Evolutionary conservation across 2,888 invertebrate genomes (phyloP), one percentile per base, ranked within the genome.

Genomic region (Chalcosyrphus nemorum): DNA sequence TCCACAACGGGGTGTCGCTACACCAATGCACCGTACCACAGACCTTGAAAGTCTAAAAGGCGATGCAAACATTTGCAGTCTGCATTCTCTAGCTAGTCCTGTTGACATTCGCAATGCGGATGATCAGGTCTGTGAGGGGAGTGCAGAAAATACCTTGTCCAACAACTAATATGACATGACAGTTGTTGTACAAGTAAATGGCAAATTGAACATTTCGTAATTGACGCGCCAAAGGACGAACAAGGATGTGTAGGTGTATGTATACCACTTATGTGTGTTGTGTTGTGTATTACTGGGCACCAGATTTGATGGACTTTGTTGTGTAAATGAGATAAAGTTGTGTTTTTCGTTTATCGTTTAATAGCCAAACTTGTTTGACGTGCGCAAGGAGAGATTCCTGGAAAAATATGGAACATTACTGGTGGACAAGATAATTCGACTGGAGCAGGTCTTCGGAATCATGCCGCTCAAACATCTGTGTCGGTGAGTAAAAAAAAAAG

Each of bases 381-480:
- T 86, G 2, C 88, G 91, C n/a, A 89, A 91, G 35, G 89, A 89
- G 72, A 89, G 89, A 88, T 92, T 92, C 63, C 87, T 90, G 52
- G 87, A 90, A 68, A 90, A 89, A 86, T 92, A 91, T 72, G 90
- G 90, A 50, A 84, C 87, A 7, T 87, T 92, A 45, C 84, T 92
- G 72, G 86, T 89, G 75, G 91, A 91, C 82, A 90, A 89, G 86
- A 89, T 92, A 70, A 88, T 92, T 84, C 87, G 75, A 54, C 88
- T 87, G 86, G 90, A 92, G 38, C 91, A 91, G 87, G 91, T 92
- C 24, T 92, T 89, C 81, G 92, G 92, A 17, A 89, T 92, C 63
- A 90, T 91, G n/a, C 95, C 95, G 87, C 91, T 97, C 71, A 95
- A 95, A 86, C 96, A 97, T 90, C 90, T 97, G 2, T 95, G 95